Evolutionary conservation across 2,888 invertebrate species (phyloP).

Genomic region (Drosophila conformis): DNA sequence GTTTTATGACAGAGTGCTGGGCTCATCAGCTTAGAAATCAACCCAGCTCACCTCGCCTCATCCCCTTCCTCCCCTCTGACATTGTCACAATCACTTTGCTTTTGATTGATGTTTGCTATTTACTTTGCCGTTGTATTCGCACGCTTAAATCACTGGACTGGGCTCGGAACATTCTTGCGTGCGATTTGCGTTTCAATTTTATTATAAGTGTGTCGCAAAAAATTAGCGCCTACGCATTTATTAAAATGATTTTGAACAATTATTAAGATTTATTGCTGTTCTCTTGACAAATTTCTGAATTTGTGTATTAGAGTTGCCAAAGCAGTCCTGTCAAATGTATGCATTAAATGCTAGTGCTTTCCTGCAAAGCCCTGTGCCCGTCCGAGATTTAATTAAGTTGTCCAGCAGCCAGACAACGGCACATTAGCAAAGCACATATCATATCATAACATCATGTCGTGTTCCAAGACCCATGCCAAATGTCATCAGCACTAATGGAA

Average conservation of each 20-base stretch:
- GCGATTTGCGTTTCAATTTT: slow-evolving; percentile 66
- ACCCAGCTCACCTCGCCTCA: not conserved
- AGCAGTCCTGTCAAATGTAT: not conserved
- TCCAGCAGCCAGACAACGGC: slow-evolving; percentile 33
- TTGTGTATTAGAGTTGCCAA: not conserved
- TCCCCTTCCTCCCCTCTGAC: not conserved
- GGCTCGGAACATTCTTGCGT: slow-evolving; percentile 51
- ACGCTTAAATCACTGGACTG: slow-evolving; percentile 53
- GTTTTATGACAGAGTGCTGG: slow-evolving; percentile 44
- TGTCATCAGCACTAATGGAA: slow-evolving; percentile 80
- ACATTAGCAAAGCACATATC: slow-evolving; percentile 62
- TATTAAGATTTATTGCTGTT: slow-evolving; percentile 29
- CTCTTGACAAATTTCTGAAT: slow-evolving; percentile 51
- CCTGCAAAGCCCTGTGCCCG: slow-evolving; percentile 5
- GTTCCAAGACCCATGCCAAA: slow-evolving; percentile 43
- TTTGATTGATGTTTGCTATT: slow-evolving; percentile 65
- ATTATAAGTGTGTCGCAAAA: slow-evolving; percentile 20
- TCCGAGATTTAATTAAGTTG: slow-evolving; percentile 36
- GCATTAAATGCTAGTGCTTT: not conserved
- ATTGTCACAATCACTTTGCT: slow-evolving; percentile 32
- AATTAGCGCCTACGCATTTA: slow-evolving; percentile 50
- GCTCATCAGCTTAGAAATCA: slow-evolving; percentile 16
- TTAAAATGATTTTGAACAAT: slow-evolving; percentile 30
- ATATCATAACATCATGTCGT: slow-evolving; percentile 37
- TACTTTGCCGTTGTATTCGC: slow-evolving; percentile 27